phyloP scores from a whole-genome alignment of 2,113 vertebrate species.

The Amphiprion percula region DNA sequence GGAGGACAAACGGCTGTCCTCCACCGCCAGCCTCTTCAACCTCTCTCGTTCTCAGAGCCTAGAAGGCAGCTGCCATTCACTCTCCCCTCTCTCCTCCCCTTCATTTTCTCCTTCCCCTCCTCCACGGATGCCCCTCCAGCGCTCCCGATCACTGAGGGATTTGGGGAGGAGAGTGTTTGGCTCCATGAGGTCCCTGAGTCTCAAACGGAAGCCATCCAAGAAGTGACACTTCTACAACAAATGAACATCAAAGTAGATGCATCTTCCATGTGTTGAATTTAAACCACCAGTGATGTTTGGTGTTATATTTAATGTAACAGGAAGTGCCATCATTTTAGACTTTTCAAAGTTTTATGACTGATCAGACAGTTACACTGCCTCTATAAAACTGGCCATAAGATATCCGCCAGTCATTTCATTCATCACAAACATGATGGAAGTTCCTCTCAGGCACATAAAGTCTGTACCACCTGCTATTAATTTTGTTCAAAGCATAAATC shows the following conservation, averaged over 20 bases:
- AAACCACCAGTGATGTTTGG: conserved; percentile 41
- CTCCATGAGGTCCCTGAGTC: conserved; percentile 85
- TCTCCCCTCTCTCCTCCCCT: conserved; percentile 85
- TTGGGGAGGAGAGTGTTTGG: conserved; percentile 86
- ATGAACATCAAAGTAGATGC: conserved; percentile 13
- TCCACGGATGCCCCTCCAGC: conserved; percentile 76
- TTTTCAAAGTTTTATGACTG: conserved; percentile 19
- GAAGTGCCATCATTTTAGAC: conserved; percentile 43
- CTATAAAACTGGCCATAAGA: conserved; percentile 12
- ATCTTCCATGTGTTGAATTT: conserved; percentile 34
- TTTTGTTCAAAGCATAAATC: background rate
- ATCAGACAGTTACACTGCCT: conserved; percentile 13
- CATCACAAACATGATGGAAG: conserved; percentile 20
- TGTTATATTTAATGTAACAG: conserved; percentile 47
- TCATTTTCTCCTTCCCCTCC: conserved; percentile 85
- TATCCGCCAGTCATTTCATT: conserved; percentile 11
- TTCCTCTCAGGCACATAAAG: conserved; percentile 54
- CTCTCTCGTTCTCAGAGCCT: conserved; percentile 86
- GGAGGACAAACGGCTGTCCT: conserved; percentile 82
- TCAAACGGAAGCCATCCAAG: conserved; percentile 82
- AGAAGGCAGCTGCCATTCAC: conserved; percentile 82
- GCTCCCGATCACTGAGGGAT: conserved; percentile 86
- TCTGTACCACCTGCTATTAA: conserved; percentile 34
- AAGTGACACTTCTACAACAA: conserved; percentile 78
- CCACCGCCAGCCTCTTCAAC: conserved; percentile 85